Evolutionary conservation across 2,888 invertebrate species (phyloP).

Genomic region (Amphipyra tragopoginis): DNA sequence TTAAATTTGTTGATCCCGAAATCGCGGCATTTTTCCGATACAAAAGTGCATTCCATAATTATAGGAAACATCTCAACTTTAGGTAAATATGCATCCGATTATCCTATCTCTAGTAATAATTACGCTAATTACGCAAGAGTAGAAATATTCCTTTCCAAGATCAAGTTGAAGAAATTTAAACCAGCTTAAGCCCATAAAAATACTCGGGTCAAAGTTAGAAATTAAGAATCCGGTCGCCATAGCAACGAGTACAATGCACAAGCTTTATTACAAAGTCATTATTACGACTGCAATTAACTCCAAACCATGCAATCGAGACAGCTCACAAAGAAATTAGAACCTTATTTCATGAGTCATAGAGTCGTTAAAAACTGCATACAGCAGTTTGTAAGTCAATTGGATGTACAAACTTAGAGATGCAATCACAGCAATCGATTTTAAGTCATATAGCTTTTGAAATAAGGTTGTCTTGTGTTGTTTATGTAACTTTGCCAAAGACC

Average conservation of each 20-base stretch:
- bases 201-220: constrained; percentile 42
- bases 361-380: constrained; percentile 26
- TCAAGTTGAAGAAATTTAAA: constrained; percentile 3
- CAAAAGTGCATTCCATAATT: no score
- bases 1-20: no score
- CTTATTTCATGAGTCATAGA: constrained; percentile 26
- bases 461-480: constrained; percentile 26
- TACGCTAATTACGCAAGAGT: no score
- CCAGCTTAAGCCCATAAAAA: constrained; percentile 1
- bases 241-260: constrained; percentile 71
- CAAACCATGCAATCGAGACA: constrained; percentile 23
- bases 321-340: constrained; percentile 32
- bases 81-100: no score
- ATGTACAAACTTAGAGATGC: constrained; percentile 18
- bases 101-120: no score
- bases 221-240: constrained; percentile 61
- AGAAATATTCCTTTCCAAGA: background rate
- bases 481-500: constrained; percentile 25
- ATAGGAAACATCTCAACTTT: no score
- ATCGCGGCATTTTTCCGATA: no score
- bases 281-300: constrained; percentile 70
- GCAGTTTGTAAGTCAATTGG: constrained; percentile 54
- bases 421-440: constrained; percentile 27
- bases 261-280: constrained; percentile 70
- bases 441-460: constrained; percentile 21